Evolutionary conservation across 2,888 invertebrate species (phyloP).

Genomic region (Cylloceria caligata): DNA sequence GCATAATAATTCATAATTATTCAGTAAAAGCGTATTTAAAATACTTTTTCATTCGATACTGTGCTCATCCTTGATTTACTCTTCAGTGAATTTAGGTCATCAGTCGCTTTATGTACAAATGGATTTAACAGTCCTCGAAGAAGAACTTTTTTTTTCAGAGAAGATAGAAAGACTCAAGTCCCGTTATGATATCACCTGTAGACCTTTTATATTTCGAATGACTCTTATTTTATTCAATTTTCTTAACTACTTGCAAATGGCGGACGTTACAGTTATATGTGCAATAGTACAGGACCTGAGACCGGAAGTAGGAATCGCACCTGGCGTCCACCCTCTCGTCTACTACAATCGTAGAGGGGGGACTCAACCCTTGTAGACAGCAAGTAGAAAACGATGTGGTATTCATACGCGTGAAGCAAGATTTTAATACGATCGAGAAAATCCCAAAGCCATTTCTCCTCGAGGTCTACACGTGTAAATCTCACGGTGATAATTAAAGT

Average conservation of each 20-base stretch:
- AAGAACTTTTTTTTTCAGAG: too few relatives aligned
- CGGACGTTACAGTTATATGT: not conserved
- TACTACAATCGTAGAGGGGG: conserved; percentile 27
- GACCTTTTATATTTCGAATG: not conserved
- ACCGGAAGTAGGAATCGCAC: conserved; percentile 60
- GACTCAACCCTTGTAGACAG: conserved; percentile 29
- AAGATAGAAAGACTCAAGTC: too few relatives aligned
- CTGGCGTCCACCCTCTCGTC: conserved; percentile 53
- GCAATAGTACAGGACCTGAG: conserved; percentile 7
- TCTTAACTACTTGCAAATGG: not conserved
- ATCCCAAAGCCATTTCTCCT: conserved; percentile 35
- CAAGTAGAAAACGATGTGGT: not conserved
- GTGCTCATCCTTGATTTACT: too few relatives aligned
- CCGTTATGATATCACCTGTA: not conserved
- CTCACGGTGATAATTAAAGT: conserved; percentile 52
- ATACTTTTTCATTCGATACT: too few relatives aligned
- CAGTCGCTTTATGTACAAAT: too few relatives aligned
- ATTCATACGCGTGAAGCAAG: not conserved
- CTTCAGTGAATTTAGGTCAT: too few relatives aligned
- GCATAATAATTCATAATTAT: too few relatives aligned
- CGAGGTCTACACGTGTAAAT: conserved; percentile 23
- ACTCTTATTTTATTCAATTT: not conserved
- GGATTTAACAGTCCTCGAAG: too few relatives aligned
- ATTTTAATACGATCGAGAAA: conserved; percentile 40
- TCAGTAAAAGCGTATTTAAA: too few relatives aligned